Base-by-base conservation (phyloP, 2,797 vertebrate genomes). In the Dendrocincla fuliginosa region DNA sequence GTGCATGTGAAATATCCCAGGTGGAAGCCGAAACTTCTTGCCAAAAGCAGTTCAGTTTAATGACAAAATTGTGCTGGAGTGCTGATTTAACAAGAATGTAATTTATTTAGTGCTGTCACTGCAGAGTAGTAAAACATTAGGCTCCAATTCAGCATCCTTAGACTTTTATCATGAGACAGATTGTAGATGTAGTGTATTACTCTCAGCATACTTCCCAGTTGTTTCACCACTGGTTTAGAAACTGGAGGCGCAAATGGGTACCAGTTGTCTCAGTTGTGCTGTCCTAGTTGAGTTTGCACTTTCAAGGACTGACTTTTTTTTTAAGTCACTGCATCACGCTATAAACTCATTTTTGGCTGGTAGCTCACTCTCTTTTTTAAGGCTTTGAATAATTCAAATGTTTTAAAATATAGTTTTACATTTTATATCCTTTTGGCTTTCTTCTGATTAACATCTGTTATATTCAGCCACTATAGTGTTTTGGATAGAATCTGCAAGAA, bases 61-160 rank as follows among this genome's bases (percentile, higher is more conserved):
- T n/a, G 64, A 75, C 23, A 88, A 86, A 87, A 83, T 90, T 87
- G 37, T 83, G 32, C 60, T 89, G 63, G 56, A 87, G 22, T 77
- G 47, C 39, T 85, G 71, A 94, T 91, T 87, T 91, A 93, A 89
- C 59, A 91, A 73, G 78, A 84, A 92, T 71, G 33, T 76, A 85
- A 85, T 80, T 32, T 83, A 77, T 89, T 89, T 89, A 92, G 23
- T 74, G 56, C 33, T 96, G 52, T 63, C 79, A 89, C 68, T 76
- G 33, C 37, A 83, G 35, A 74, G 30, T 15, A 87, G 32, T 76
- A 79, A 68, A 87, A 85, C 15, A 80, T 35, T 83, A 79, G 56
- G 18, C 27, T 93, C 27, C 24, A 57, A 46, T 59, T 90, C 52
- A 82, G 14, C 12, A 49, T 76, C 55, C 74, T 70, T 11, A 82